Percentiles rank a stretch among this genome's conserved stretches.
phyloP scores from a whole-genome alignment of 2,888 invertebrate species.

The Nesidiocoris tenuis region DNA sequence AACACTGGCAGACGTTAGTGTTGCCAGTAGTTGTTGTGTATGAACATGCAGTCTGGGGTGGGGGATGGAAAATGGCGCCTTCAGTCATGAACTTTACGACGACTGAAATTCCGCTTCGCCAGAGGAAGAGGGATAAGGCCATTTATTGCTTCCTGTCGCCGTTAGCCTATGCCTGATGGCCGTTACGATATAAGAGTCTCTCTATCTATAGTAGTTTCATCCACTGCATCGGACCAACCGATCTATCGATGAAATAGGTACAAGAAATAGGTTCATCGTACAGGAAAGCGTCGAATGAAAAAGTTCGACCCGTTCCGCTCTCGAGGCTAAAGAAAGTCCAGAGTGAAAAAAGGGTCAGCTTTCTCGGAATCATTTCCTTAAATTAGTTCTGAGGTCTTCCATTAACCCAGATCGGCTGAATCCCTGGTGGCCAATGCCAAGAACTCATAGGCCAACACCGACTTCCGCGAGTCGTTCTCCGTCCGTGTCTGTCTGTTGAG shows the following conservation, averaged over 20 bases:
- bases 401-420: constrained; percentile 30
- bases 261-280: too few relatives aligned
- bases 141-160: not conserved
- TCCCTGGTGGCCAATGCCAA: not conserved
- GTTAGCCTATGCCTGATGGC: not conserved
- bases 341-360: not conserved
- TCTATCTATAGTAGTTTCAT: too few relatives aligned
- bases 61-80: not conserved
- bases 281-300: not conserved
- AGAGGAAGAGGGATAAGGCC: not conserved
- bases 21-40: too few relatives aligned
- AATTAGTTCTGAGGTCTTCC: constrained; percentile 34
- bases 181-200: not conserved
- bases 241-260: too few relatives aligned
- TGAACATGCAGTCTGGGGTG: too few relatives aligned
- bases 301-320: too few relatives aligned
- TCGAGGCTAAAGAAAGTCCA: not conserved
- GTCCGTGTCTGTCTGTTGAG: not conserved
- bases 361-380: constrained; percentile 34
- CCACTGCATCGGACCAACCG: too few relatives aligned
- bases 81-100: not conserved
- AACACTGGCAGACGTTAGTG: too few relatives aligned
- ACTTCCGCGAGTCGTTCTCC: not conserved
- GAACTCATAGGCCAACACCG: not conserved
- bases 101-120: not conserved